Conservation (phyloP, 2,888 invertebrate genomes). For the Nebria salina region DNA sequence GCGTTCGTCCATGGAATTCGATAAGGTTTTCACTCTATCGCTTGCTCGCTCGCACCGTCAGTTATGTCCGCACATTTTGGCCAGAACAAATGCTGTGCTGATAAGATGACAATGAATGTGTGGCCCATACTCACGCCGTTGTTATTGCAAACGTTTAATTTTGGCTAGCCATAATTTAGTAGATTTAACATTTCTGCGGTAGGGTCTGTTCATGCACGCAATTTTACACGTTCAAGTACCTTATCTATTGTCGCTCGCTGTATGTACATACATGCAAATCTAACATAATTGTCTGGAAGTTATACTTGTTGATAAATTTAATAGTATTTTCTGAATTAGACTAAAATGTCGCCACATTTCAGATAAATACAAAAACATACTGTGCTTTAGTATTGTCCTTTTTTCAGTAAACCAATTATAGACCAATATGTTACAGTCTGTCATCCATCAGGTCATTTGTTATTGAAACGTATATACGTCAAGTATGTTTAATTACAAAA, state of each 20-base stretch:
- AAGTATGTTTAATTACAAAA: not conserved
- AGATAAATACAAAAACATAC: not conserved
- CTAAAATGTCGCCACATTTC: not conserved
- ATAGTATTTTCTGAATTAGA: not conserved
- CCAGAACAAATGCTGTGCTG: conserved; percentile 47
- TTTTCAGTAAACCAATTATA: not conserved
- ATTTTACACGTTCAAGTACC: not conserved
- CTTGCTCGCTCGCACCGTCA: conserved; percentile 28
- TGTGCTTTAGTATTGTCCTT: not conserved
- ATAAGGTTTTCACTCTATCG: conserved; percentile 4
- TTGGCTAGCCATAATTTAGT: conserved; percentile 15
- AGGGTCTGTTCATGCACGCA: conserved; percentile 4
- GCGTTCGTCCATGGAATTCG: conserved; percentile 12
- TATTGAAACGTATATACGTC: not conserved
- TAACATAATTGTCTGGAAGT: conserved; percentile 6
- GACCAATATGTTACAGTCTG: not conserved
- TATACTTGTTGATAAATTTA: conserved; percentile 16
- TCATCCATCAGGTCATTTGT: no score
- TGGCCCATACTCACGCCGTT: conserved; percentile 31
- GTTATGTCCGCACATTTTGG: conserved; percentile 55
- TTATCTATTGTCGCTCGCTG: not conserved
- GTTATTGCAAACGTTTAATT: conserved; percentile 22
- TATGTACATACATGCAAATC: not conserved
- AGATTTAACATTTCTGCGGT: conserved; percentile 6
- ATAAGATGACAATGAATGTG: conserved; percentile 60